Base-by-base conservation (phyloP, 2,888 invertebrate species). In the Heliconius sara region DNA sequence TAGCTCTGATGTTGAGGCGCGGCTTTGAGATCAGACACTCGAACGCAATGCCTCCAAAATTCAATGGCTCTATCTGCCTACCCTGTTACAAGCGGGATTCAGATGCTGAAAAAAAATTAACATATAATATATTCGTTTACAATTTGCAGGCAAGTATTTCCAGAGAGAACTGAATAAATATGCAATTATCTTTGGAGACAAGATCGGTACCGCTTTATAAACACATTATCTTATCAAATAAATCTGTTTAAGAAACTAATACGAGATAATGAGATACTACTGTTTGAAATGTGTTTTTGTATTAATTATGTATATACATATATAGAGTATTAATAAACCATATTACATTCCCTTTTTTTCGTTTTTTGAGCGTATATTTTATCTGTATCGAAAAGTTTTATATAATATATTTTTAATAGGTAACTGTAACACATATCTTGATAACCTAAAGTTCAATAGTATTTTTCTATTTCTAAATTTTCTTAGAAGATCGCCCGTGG, bases 191-290 rank as follows among this genome's bases (percentile, higher is more conserved):
- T 80, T 60, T 77, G 65, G 76, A 60, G 77, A 80, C 34, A 79
- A 77, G 78, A 79, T 79, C 68, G 80, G 82, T 76, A 77, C 74
- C 78, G 66, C 78, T 66, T 81, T 78, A 71, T 84, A 74, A 77
- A 78, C 79, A 77, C 75, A 70, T 76, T 85, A 85, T 84, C 92
- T 92, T 92, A 93, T 92, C 93, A 83, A 79, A 81, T 86, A 89
- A 91, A 92, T 92, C 92, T 93, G 87, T 93, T 90, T 92, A 87
- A 83, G 88, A 89, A 89, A 91, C 91, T 88, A 82, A 85, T 84
- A 80, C 80, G 78, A 88, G 90, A 92, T 93, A 93, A 87, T 87
- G 84, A 60, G 83, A 86, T 89, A 88, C 75, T 80, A 80, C 78
- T 80, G 80, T 85, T 80, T 84, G 43, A 25, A 16, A 70, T 82